phyloP scores from a whole-genome alignment of 2,113 vertebrate genomes.

The Notiomystis cincta region DNA sequence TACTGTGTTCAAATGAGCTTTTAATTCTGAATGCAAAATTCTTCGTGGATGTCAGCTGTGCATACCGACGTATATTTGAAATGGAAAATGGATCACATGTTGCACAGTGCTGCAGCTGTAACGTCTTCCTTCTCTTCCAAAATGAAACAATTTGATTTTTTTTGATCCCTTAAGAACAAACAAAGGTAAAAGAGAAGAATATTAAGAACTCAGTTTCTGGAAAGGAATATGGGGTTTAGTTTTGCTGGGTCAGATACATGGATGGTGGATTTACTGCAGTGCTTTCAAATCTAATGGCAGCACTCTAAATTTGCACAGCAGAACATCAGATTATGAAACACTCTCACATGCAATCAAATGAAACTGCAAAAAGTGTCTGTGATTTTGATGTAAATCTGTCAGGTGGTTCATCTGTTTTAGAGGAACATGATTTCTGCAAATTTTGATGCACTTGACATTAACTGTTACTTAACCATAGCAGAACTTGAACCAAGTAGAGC shows the following conservation, averaged over 20 bases:
- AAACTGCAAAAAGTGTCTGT: not conserved
- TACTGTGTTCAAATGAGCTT: not conserved
- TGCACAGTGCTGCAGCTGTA: not conserved
- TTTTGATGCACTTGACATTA: not conserved
- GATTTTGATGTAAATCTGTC: slow-evolving; percentile 30
- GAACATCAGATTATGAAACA: not conserved
- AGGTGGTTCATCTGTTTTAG: not conserved
- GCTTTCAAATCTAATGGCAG: not conserved
- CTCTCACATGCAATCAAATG: not conserved
- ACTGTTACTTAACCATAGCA: not conserved
- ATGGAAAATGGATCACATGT: not conserved
- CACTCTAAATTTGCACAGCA: not conserved
- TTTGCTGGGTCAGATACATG: not conserved
- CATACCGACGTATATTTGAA: not conserved
- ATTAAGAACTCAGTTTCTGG: not conserved
- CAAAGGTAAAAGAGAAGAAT: not conserved
- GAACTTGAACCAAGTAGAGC: not conserved
- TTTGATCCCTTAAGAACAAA: not conserved
- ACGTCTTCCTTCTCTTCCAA: not conserved
- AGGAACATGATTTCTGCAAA: not conserved
- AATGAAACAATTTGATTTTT: not conserved
- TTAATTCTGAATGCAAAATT: not conserved
- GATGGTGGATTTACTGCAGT: not conserved
- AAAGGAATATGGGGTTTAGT: not conserved
- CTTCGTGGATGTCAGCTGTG: not conserved